phyloP scores from a whole-genome alignment of 2,888 invertebrate species.

The Drosophila quasianomalipes region DNA sequence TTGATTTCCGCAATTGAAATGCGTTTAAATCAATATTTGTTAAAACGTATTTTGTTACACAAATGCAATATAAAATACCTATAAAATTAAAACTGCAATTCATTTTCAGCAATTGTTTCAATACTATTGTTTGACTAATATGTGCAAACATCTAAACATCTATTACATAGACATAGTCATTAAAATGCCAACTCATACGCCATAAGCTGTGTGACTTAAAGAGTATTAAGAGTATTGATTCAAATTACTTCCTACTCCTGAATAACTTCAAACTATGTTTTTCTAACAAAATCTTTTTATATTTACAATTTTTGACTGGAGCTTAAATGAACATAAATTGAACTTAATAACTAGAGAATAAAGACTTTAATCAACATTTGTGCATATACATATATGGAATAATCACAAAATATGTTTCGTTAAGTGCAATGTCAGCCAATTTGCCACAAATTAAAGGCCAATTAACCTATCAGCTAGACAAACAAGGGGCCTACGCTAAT shows the following conservation, averaged over 20 bases:
- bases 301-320: not conserved
- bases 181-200: not conserved
- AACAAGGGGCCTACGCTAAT: constrained; percentile 34
- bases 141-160: not conserved
- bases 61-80: not conserved
- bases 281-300: not conserved
- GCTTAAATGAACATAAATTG: not conserved
- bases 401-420: constrained; percentile 18
- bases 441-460: constrained; percentile 74
- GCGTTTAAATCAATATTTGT: constrained; percentile 8
- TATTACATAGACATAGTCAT: not conserved
- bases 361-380: constrained; percentile 6
- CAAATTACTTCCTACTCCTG: not conserved
- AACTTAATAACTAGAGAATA: not conserved
- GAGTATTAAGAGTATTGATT: not conserved
- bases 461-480: constrained; percentile 67
- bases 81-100: not conserved
- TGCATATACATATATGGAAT: not conserved
- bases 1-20: constrained; percentile 36
- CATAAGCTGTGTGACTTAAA: not conserved
- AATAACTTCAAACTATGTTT: not conserved
- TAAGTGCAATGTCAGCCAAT: constrained; percentile 49
- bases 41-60: not conserved
- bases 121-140: not conserved
- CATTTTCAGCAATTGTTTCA: not conserved